Conservation (phyloP, 2,888 invertebrate genomes). For the Leptopilina drosophilae region DNA sequence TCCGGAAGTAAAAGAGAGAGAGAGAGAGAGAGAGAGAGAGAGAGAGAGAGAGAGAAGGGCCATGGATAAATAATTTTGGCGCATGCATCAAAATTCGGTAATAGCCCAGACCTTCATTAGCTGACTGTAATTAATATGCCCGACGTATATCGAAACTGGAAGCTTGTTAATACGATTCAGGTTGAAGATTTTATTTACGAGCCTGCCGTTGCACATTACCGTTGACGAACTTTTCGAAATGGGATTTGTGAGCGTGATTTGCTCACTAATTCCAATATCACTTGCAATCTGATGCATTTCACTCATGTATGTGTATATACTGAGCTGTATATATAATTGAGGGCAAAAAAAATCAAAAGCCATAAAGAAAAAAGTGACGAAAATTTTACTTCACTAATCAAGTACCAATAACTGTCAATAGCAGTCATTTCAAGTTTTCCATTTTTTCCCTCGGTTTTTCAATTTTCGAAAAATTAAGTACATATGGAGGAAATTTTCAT, state of each 20-base stretch:
- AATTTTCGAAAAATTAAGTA: too few relatives aligned
- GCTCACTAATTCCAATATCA: constrained; percentile 49
- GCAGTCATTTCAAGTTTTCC: too few relatives aligned
- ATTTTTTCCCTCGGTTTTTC: too few relatives aligned
- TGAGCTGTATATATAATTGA: constrained; percentile 8
- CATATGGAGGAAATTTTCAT: too few relatives aligned
- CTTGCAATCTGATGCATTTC: constrained; percentile 39
- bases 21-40: constrained; percentile 63
- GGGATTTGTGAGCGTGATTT: constrained; percentile 44
- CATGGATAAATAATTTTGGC: constrained; percentile 35
- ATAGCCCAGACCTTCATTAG: constrained; percentile 50
- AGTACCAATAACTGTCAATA: too few relatives aligned
- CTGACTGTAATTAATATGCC: constrained; percentile 52
- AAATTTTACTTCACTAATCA: too few relatives aligned
- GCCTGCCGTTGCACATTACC: constrained; percentile 23
- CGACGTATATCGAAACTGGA: constrained; percentile 34
- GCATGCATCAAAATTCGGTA: constrained; percentile 42
- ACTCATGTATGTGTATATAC: not conserved
- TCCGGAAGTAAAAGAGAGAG: constrained; percentile 64
- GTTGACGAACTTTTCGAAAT: constrained; percentile 32
- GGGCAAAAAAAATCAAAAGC: too few relatives aligned
- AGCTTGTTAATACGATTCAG: constrained; percentile 40
- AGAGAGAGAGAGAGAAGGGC: constrained; percentile 66
- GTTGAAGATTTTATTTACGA: constrained; percentile 31
- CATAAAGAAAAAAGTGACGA: too few relatives aligned